Base-by-base conservation (phyloP, 1,140 invertebrate species). In the Zaprionus vittiger region DNA sequence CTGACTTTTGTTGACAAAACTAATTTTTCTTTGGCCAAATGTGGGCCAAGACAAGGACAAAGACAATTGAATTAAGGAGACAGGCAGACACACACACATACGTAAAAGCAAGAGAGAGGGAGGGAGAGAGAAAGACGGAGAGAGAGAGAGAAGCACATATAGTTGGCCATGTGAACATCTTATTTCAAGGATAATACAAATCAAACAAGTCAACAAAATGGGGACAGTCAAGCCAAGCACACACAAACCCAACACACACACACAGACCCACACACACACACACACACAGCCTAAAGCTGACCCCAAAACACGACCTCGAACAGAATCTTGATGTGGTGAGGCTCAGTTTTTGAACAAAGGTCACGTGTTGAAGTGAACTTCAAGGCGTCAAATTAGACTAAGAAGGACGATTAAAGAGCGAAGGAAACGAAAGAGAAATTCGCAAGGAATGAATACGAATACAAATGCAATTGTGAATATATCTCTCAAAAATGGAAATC, bases 111-210 rank as follows among this genome's bases (percentile, higher is more conserved):
- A n/a, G 28, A 9, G 31, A 31, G 28, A 28, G 0, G 3, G 9
- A 14, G 34, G 0, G 4, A 37, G 34, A 14, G 12, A 37, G 12
- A 37, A 4, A 14, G 34, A 14, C 1, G 1, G 34, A 4, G 34
- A 37, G 34, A 11, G 0, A 37, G 34, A 37, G 11, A 37, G 34
- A 1, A 37, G 14, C 37, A 38, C 4, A 38, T 57, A 49, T 76
- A 69, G 83, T 75, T 62, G 70, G 22, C 64, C 83, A 54, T 66
- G 65, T 79, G 77, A 59, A 87, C 77, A 87, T 71, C 83, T 60
- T 70, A 71, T 75, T 89, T 78, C 77, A 83, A 86, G 77, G 69
- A 87, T 86, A 80, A 83, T 72, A 80, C 66, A 86, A 83, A 80
- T 83, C 80, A 80, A 87, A 83, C 70, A 78, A 73, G 63, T 73